Base-by-base conservation (phyloP, 2,797 vertebrate genomes). In the Pseudomugil tenellus region DNA sequence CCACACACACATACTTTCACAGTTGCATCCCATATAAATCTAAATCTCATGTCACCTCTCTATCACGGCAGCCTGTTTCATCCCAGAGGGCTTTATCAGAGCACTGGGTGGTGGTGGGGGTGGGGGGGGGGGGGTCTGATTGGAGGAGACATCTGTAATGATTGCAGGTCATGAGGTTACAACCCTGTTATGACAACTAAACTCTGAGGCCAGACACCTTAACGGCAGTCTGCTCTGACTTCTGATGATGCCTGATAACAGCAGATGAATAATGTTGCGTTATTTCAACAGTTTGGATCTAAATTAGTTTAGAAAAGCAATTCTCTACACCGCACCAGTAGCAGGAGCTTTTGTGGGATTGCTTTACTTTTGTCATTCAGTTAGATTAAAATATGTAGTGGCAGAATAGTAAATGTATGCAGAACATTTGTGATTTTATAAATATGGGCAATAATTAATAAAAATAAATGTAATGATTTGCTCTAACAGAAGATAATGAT, bases 141-240 rank as follows among this genome's bases (percentile, higher is more conserved):
- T 83, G 90, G 74, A 84, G 80, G 43, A 81, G 87, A 74, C 83
- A 43, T 79, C 77, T 54, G 83, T 85, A 91, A 91, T 91, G 81
- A 82, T 67, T 83, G 81, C 72, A 78, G 87, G 88, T 83, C 85
- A 58, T 14, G 43, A 80, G 89, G 87, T 88, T 75, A 55, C 67
- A 75, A 76, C 84, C 88, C 77, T 84, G 85, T 85, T 87, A 86
- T 86, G 84, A 89, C 87, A 86, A 90, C 84, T 86, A 81, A 89
- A 83, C 84, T 74, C 54, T 62, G 82, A 78, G 85, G 84, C 91
- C 85, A 90, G 46, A 62, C 34, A 26, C 51, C 67, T 83, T 58
- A 77, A 78, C 46, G 25, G 67, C 56, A 29, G 69, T 41, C 37
- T 7, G 60, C 75, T 41, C 48, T 23, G 63, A 17, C 73, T 56